Evolutionary conservation across 2,113 vertebrate species (phyloP).

Genomic region (Mohoua ochrocephala): DNA sequence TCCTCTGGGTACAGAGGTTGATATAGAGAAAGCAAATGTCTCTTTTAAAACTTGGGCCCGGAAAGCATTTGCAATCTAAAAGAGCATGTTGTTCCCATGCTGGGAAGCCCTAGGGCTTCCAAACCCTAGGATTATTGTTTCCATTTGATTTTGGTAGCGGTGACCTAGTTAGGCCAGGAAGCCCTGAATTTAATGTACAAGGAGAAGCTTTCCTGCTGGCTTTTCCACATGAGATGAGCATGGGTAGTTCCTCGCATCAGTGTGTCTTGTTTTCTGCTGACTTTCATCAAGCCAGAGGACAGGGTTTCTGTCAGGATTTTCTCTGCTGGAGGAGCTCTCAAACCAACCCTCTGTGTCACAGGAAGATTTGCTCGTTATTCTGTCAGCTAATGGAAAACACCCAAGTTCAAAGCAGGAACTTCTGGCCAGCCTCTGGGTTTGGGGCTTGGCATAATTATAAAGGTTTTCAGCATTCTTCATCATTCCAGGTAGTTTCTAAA

Average conservation of each 20-base stretch:
- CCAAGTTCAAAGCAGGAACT: background rate
- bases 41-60: background rate
- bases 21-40: background rate
- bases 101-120: background rate
- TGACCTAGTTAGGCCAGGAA: conserved; percentile 30
- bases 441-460: background rate
- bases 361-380: background rate
- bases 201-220: background rate
- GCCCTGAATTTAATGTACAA: background rate
- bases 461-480: background rate
- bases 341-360: background rate
- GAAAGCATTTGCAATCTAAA: conserved; percentile 14
- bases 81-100: background rate
- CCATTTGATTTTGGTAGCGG: background rate
- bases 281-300: background rate
- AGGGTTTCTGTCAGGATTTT: background rate
- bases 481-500: background rate
- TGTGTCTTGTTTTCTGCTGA: background rate
- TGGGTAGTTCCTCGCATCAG: background rate
- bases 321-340: background rate
- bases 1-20: background rate
- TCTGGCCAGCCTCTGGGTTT: background rate
- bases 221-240: background rate
- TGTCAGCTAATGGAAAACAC: background rate
- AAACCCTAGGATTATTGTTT: background rate